Conservation (phyloP, 2,797 vertebrate genomes). For the Crypturellus tataupa region DNA sequence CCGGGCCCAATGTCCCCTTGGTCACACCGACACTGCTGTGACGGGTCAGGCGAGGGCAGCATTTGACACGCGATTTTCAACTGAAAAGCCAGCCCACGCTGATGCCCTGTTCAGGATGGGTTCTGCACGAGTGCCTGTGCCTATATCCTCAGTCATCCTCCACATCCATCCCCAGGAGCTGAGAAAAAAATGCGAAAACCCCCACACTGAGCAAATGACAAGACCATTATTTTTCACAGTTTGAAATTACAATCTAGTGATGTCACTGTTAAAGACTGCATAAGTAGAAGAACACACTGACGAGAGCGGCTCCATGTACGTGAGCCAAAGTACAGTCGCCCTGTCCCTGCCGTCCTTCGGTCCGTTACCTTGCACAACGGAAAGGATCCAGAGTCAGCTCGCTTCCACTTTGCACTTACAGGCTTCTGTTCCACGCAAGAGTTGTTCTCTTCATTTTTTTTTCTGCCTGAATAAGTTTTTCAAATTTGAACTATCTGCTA, state of each 20-base stretch:
- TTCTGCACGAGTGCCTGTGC: not conserved
- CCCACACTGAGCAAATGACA: slow-evolving; percentile 80
- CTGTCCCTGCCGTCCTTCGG: slow-evolving; percentile 24
- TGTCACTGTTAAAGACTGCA: slow-evolving; percentile 64
- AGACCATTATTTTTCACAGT: slow-evolving; percentile 79
- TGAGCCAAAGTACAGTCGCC: slow-evolving; percentile 10
- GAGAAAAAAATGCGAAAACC: slow-evolving; percentile 47
- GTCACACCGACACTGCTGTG: not conserved
- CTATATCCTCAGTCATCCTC: slow-evolving; percentile 50
- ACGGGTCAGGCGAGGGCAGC: not conserved
- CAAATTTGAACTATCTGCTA: slow-evolving; percentile 87
- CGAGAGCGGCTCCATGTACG: not conserved
- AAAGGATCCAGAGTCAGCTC: slow-evolving; percentile 72
- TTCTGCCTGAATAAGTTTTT: slow-evolving; percentile 77
- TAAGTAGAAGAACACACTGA: slow-evolving; percentile 19
- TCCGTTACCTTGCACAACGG: slow-evolving; percentile 67
- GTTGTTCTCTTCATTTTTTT: slow-evolving; percentile 58
- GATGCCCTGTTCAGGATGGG: not conserved
- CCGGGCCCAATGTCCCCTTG: rapidly evolving
- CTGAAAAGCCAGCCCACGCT: not conserved
- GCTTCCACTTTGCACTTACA: slow-evolving; percentile 74
- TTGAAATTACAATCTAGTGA: slow-evolving; percentile 72
- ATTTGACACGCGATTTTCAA: not conserved
- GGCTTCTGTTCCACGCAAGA: slow-evolving; percentile 76
- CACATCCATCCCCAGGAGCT: slow-evolving; percentile 77